phyloP scores from a whole-genome alignment of 2,888 invertebrate genomes.

The Thera britannica region DNA sequence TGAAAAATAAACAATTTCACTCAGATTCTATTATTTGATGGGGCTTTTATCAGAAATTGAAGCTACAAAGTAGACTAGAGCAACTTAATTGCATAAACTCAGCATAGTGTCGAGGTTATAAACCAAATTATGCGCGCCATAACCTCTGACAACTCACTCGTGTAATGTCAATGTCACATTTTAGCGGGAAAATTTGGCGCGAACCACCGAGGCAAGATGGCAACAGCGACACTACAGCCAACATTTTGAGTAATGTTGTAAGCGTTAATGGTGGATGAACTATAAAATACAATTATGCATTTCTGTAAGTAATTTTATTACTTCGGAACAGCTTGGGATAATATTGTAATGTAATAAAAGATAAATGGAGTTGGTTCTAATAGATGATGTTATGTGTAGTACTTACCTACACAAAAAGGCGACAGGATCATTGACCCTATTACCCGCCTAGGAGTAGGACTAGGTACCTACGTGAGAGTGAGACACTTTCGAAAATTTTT shows the following conservation, averaged over 20 bases:
- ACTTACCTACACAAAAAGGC: too few species aligned
- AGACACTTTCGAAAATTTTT: too few species aligned
- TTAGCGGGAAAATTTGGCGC: conserved; percentile 66
- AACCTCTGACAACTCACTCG: conserved; percentile 79
- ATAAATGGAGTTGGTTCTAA: neutral
- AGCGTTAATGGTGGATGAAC: conserved; percentile 75
- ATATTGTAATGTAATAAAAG: conserved; percentile 20
- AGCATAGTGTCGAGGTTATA: conserved; percentile 75
- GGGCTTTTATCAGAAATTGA: neutral
- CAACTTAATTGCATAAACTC: conserved; percentile 67
- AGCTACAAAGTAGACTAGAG: conserved; percentile 1
- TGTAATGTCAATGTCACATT: conserved; percentile 77
- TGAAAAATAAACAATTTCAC: too few species aligned
- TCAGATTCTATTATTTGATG: too few species aligned
- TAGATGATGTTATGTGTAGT: neutral
- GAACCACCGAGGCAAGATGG: conserved; percentile 44
- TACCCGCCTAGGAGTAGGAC: too few species aligned
- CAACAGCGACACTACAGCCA: conserved; percentile 60
- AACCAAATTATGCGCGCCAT: conserved; percentile 84
- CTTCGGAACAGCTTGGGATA: conserved; percentile 41
- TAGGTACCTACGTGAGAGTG: too few species aligned
- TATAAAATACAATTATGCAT: conserved; percentile 73
- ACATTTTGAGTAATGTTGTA: conserved; percentile 66
- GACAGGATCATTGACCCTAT: too few species aligned
- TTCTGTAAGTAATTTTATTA: conserved; percentile 52